These are phyloP conservation scores for Drosophila formosana DNA, from an alignment of 2,888 invertebrate species.

Conservation along the genomic window DNA sequence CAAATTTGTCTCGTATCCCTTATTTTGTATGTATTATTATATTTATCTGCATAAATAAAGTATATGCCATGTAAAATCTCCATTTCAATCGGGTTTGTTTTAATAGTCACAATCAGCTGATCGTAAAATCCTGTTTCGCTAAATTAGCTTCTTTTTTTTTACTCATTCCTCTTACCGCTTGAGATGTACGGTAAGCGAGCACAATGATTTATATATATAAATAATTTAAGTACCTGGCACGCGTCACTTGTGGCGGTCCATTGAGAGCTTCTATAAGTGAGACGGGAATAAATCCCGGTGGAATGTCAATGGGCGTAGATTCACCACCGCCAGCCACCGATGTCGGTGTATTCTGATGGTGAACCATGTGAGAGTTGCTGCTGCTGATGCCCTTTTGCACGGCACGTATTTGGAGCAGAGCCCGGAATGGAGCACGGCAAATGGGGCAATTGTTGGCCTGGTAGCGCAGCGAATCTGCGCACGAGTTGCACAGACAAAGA, in stretches of 20 bases:
- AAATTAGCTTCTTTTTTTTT: too few species aligned
- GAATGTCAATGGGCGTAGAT: conserved; percentile 87
- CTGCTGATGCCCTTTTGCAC: conserved; percentile 90
- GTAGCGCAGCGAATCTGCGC: conserved; percentile 98
- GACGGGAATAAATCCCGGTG: conserved; percentile 96
- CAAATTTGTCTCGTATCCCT: too few species aligned
- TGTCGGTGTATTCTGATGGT: conserved; percentile 87
- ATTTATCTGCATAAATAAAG: too few species aligned
- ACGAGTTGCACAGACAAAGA: conserved; percentile 97
- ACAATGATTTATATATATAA: neutral
- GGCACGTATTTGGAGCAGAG: conserved; percentile 97
- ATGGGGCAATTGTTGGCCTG: conserved; percentile 99
- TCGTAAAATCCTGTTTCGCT: too few species aligned
- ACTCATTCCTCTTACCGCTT: too few species aligned
- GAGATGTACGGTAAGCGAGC: too few species aligned
- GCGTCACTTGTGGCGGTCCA: conserved; percentile 89
- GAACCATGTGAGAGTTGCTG: conserved; percentile 82
- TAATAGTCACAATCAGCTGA: too few species aligned
- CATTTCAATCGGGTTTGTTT: too few species aligned
- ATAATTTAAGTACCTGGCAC: conserved; percentile 59
- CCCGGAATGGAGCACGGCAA: conserved; percentile 99
- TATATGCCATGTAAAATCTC: too few species aligned
- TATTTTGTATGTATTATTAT: too few species aligned
- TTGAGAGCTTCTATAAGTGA: conserved; percentile 98
- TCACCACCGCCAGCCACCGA: conserved; percentile 86